Base-by-base conservation (phyloP, 23 tunicate genomes). In the Pegea sp. region DNA sequence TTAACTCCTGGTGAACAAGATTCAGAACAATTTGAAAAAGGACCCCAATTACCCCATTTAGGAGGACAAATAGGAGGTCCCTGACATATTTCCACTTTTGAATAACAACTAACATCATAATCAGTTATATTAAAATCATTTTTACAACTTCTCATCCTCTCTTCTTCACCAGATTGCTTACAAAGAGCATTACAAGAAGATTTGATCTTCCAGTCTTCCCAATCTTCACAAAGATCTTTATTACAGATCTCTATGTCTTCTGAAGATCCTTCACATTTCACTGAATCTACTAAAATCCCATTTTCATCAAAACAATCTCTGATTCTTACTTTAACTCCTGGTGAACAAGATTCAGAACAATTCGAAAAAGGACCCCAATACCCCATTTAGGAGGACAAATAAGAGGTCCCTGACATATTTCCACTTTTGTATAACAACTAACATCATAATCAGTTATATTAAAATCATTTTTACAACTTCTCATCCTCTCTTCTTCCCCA, bases 21-120 rank as follows among this genome's bases (percentile, higher is more conserved):
- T 26, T 49, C 43, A 21, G 67, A 62, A 30, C 67, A 62, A 1
- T 2, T 2, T 2, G 67, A 62, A 56, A 56, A 62, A 27, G 19
- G 22, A 5, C 30, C 42, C 67, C 67, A 62, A 3, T 29, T 29
- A 5, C 22, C 27, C 67, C 67, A 62, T 48, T 28, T 26, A 21
- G 67, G 67, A 16, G 67, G 67, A 19, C 67, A 62, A 24, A 46
- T 27, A 1, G 57, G 67, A 13, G 58, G 32, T 2, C 67, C 67
- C 1, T 18, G 43, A 46, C 67, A 62, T 16, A 3, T 3, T 27
- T 4, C 27, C 16, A 4, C 20, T 29, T 25, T 18, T 56, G 16
- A 3, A 11, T 56, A 31, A 11, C 61, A 46, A 3, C 48, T 49
- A 11, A 46, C 42, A 28, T 48, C 53, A 27, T 46, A 26, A n/a